phyloP scores from a whole-genome alignment of 2,888 invertebrate species.

The Calliphora vomitoria region DNA sequence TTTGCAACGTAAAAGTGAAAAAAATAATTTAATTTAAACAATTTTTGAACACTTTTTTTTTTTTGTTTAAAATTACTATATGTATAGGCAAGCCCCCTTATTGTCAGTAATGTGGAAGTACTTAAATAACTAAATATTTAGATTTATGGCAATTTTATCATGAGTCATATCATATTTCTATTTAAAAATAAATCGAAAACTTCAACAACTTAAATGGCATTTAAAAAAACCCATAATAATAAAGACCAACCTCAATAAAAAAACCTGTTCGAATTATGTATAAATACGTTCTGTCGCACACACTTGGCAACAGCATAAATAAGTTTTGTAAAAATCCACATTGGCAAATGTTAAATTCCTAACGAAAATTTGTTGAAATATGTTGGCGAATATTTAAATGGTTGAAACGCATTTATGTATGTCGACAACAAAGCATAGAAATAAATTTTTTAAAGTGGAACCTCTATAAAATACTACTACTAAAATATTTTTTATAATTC shows the following conservation, averaged over 20 bases:
- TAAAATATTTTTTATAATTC: too few relatives aligned
- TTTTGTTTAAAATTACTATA: neutral
- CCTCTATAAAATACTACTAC: too few relatives aligned
- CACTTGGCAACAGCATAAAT: slow-evolving; percentile 16
- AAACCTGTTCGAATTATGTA: slow-evolving; percentile 2
- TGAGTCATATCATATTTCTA: slow-evolving; percentile 39
- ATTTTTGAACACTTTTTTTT: neutral
- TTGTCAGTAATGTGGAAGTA: neutral
- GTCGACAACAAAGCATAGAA: neutral
- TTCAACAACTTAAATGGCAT: neutral
- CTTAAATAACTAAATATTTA: neutral
- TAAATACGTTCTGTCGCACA: neutral
- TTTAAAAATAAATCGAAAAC: slow-evolving; percentile 28
- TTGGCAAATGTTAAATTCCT: slow-evolving; percentile 14
- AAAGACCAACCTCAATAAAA: slow-evolving; percentile 29
- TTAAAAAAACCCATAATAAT: neutral
- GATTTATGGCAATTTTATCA: neutral
- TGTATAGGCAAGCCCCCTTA: slow-evolving; percentile 45
- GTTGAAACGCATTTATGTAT: neutral
- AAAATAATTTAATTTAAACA: slow-evolving; percentile 16
- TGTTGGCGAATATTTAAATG: neutral
- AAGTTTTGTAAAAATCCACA: neutral
- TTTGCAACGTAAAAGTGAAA: neutral
- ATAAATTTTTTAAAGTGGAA: neutral
- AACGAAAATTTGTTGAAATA: neutral